These are phyloP conservation scores for Paralvinella palmiformis DNA, from an alignment of 1,140 invertebrate genomes.

Conservation along the genomic window DNA sequence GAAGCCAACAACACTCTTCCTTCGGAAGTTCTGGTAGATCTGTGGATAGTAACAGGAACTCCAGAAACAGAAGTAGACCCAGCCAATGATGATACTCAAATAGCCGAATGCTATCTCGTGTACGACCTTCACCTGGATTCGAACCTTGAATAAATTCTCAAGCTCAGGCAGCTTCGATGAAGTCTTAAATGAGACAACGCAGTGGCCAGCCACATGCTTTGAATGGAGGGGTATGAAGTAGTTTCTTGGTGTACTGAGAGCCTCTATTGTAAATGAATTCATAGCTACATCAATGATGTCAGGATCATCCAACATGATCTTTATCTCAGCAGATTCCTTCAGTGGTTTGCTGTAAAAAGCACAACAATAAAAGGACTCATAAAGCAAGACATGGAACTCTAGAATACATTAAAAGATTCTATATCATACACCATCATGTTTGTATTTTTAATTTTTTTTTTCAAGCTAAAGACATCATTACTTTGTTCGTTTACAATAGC, in stretches of 20 bases:
- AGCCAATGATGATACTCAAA: slow-evolving; percentile 7
- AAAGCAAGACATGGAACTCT: background rate
- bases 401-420: background rate
- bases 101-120: slow-evolving; percentile 10
- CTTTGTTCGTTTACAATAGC: background rate
- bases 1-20: slow-evolving; percentile 9
- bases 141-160: background rate
- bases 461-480: background rate
- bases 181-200: slow-evolving; percentile 9
- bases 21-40: slow-evolving; percentile 6
- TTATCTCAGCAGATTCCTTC: background rate
- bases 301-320: slow-evolving; percentile 2
- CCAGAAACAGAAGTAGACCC: slow-evolving; percentile 3
- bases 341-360: background rate
- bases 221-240: slow-evolving; percentile 6
- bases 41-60: slow-evolving; percentile 12
- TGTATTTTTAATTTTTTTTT: background rate
- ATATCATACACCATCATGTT: background rate
- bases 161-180: background rate
- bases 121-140: background rate
- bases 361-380: background rate
- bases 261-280: background rate
- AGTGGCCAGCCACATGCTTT: slow-evolving; percentile 5
- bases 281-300: background rate
- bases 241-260: background rate